Base-by-base conservation (phyloP, 2,113 vertebrate species). In the Dascyllus trimaculatus region DNA sequence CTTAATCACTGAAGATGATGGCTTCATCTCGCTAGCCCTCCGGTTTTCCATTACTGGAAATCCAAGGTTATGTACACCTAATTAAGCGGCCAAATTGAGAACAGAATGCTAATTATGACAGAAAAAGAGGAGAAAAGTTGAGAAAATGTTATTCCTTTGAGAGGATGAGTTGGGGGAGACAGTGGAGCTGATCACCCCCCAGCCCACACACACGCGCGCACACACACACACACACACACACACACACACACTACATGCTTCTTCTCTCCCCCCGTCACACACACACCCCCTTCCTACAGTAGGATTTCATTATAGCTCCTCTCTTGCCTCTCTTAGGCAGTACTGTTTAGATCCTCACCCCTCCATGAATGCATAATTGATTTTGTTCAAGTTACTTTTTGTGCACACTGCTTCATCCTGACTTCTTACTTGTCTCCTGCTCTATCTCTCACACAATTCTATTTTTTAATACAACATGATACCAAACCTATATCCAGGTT, bases 11-110 rank as follows among this genome's bases (percentile, higher is more conserved):
- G 91, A 93, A 90, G 93, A 91, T 94, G 95, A 95, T 93, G 94
- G 92, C 94, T 95, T 94, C 93, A 95, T 95, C 93, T 91, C 38
- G 84, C 88, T 87, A 93, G 94, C 94, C 94, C 92, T 94, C 89
- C 94, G 94, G 93, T 94, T 93, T 90, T 95, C 90, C 91, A 95
- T 95, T 95, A 94, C 93, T 94, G 92, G 92, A 95, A 95, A 95
- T 94, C 93, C 95, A 95, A 95, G 94, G 95, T 95, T 95, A 95
- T 95, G 94, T 95, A 95, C 94, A 95, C 93, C 94, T 94, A 95
- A 95, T 95, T 95, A 95, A 94, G 94, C 91, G 89, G 90, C 92
- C 92, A 94, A 95, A 95, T 95, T 91, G 93, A 94, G 95, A 95
- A 94, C 93, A 95, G 95, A 93, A 95, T 94, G 94, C 95, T 95